Conservation (phyloP, 2,797 vertebrate genomes). For the Urocyon cinereoargenteus region DNA sequence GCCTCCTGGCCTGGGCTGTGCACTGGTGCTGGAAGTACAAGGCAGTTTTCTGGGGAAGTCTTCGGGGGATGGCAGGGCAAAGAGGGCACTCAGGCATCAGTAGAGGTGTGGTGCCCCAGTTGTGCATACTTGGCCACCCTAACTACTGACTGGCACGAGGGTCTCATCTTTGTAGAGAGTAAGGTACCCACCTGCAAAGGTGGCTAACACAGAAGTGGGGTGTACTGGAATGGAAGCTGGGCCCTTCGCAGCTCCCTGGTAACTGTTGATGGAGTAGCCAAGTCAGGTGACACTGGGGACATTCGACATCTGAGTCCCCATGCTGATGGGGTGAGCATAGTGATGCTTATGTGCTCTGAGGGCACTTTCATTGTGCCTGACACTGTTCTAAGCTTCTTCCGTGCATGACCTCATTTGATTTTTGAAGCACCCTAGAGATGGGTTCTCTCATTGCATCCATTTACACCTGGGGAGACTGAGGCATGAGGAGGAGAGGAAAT, state of each 20-base stretch:
- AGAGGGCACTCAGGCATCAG: fast-evolving
- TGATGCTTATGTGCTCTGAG: fast-evolving
- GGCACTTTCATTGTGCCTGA: fast-evolving
- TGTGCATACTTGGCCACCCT: background rate
- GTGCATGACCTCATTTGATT: fast-evolving
- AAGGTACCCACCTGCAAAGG: background rate
- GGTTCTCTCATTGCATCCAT: background rate
- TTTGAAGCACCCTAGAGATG: fast-evolving
- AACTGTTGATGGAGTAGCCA: too few relatives aligned
- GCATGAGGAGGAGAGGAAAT: fast-evolving
- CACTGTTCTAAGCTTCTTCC: background rate
- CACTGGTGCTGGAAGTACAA: background rate
- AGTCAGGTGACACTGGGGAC: fast-evolving
- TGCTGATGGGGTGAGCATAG: background rate
- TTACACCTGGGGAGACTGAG: background rate
- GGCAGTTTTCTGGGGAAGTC: background rate
- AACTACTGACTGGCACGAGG: fast-evolving
- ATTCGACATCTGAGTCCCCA: background rate
- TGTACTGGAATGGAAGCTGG: background rate
- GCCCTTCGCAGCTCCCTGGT: background rate
- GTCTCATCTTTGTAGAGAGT: background rate
- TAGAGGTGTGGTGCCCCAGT: background rate
- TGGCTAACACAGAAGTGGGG: fast-evolving
- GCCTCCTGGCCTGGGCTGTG: background rate
- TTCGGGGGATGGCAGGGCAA: fast-evolving